Evolutionary conservation across 2,113 vertebrate genomes (phyloP), one percentile per base, ranked within the genome.

Genomic region (Todiramphus chloris): DNA sequence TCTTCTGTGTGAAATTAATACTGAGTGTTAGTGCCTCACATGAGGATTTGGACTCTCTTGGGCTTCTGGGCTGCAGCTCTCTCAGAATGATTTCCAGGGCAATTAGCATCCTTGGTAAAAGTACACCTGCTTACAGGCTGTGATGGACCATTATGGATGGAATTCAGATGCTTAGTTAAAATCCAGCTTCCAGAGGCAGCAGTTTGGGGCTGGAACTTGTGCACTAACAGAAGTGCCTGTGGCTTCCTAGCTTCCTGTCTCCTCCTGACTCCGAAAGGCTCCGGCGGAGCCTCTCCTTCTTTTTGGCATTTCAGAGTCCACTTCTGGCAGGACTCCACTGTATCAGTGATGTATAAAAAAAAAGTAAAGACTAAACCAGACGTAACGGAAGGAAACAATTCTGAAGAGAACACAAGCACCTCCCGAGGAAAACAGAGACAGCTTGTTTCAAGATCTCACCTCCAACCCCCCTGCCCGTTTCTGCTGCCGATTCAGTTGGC

Each of bases 1-100:
- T 91, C 91, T 84, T 94, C 86, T 94, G 87, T 94, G 80, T 76
- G 66, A 84, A 87, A 91, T 91, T 92, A 83, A 74, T 77, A 41
- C 58, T 19, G 69, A 50, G 31, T 35, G 44, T 48, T 68, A 66
- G 43, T 39, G 77, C 83, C 60, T 88, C 0, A 0, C 17, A 2
- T 13, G 48, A 25, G 67, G n/a, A 41, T 83, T 91, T 66, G 67
- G 86, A 27, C 37, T 78, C 16, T 69, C 43, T 75, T 10, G 44
- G 62, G 58, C 53, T 91, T 94, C 58, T 11, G 84, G 75, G 70
- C 73, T 84, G 81, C 50, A 85, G 72, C 3, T 2, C 24, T 62
- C 27, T 88, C 64, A 11, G 70, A 0, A 2, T 74, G 74, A 55
- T 60, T 79, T 56, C 76, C 72, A 87, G 43, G 19, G 76, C 51